Evolutionary conservation across 2,797 vertebrate genomes (phyloP).

Genomic region (Neopelma chrysocephalum): DNA sequence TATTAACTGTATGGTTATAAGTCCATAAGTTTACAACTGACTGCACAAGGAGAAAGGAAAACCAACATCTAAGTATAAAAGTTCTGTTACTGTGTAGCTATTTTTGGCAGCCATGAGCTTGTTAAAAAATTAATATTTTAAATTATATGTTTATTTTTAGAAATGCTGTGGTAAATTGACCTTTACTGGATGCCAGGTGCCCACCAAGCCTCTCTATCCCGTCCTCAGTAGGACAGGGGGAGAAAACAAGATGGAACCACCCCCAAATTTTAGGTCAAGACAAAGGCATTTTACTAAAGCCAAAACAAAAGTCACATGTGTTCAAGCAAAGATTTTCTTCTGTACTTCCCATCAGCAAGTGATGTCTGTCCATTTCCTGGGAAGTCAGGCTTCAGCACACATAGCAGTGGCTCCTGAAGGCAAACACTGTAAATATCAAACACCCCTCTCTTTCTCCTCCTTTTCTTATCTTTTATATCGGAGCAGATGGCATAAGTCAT

Average conservation of each 20-base stretch:
- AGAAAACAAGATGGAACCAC: not conserved
- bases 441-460: fast-evolving
- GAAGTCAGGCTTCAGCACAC: not conserved
- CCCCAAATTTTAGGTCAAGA: not conserved
- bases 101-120: not conserved
- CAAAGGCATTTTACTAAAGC: not conserved
- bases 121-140: not conserved
- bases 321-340: not conserved
- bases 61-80: not conserved
- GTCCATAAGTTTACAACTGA: not conserved
- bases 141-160: not conserved
- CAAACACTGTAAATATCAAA: not conserved
- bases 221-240: fast-evolving
- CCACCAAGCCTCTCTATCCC: fast-evolving
- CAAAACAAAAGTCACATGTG: not conserved
- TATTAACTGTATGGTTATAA: not conserved
- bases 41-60: not conserved
- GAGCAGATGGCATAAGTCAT: not conserved
- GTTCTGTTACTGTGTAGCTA: not conserved
- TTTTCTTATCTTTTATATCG: not conserved
- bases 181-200: not conserved
- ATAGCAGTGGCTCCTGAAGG: not conserved
- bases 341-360: not conserved
- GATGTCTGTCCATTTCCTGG: not conserved
- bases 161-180: not conserved